A percentile compares a stretch with the other conserved stretches of the same genome.
Conservation (phyloP, 2,888 invertebrate species). For the Hedychridium roseum region DNA sequence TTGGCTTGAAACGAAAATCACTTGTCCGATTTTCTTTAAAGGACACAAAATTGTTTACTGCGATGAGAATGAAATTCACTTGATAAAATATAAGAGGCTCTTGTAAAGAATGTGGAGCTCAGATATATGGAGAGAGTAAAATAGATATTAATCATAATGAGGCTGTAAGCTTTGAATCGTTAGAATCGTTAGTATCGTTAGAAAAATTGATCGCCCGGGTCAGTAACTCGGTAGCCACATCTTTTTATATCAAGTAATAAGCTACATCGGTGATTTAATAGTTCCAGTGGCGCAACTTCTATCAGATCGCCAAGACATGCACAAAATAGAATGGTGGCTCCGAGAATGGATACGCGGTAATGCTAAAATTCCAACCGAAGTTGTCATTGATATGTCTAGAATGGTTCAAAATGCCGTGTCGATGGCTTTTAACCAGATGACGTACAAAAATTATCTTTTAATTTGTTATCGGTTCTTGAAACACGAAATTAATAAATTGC, state of each 20-base stretch:
- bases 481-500: conserved; percentile 5
- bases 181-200: conserved; percentile 11
- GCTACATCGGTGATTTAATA: no score
- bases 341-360: conserved; percentile 9
- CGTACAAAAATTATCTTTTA: no score
- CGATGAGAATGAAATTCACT: conserved; percentile 3
- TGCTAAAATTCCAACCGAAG: conserved; percentile 14
- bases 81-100: conserved; percentile 12
- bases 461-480: no score
- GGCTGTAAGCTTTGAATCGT: conserved; percentile 8
- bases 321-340: conserved; percentile 11
- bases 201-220: conserved; percentile 10
- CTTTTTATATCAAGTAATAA: conserved; percentile 18
- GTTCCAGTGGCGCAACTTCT: no score
- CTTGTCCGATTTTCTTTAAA: conserved; percentile 8
- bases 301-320: conserved; percentile 15
- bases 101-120: conserved; percentile 13
- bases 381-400: conserved; percentile 20
- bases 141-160: conserved; percentile 4
- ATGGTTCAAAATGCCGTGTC: conserved; percentile 15
- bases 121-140: conserved; percentile 13
- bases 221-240: conserved; percentile 11
- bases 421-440: conserved; percentile 10
- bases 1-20: conserved; percentile 9
- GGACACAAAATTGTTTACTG: conserved; percentile 4